Conservation (phyloP, 2,113 vertebrate genomes). For the Sterrhoptilus dennistouni region DNA sequence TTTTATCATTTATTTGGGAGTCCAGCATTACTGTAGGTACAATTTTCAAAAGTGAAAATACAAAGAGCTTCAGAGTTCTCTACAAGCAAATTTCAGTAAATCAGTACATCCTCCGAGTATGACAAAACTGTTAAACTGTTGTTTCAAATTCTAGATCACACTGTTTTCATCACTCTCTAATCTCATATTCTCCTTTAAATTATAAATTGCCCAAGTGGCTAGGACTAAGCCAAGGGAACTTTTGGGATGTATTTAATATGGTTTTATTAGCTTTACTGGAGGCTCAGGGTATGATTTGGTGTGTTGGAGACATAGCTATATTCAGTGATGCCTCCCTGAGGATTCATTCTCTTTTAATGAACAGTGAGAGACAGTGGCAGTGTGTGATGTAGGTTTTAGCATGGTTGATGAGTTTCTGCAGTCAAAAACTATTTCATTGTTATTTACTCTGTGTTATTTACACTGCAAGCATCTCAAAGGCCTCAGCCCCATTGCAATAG, state of each 20-base stretch:
- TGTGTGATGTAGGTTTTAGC: neutral
- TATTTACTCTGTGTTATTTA: conserved; percentile 47
- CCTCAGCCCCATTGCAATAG: neutral
- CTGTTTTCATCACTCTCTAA: conserved; percentile 21
- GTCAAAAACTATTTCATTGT: neutral
- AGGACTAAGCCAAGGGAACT: conserved; percentile 24
- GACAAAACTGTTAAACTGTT: conserved; percentile 1
- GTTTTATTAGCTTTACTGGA: conserved; percentile 59
- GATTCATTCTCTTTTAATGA: conserved; percentile 59
- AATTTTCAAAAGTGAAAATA: neutral
- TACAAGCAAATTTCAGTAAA: neutral
- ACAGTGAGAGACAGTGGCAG: neutral
- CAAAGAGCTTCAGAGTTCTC: neutral
- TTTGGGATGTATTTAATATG: conserved; percentile 46
- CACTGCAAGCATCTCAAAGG: neutral
- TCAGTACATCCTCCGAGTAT: neutral
- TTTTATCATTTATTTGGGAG: neutral
- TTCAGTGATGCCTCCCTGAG: conserved; percentile 14
- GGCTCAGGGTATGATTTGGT: conserved; percentile 43
- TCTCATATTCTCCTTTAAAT: conserved; percentile 59
- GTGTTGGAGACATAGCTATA: conserved; percentile 14
- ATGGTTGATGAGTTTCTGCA: conserved; percentile 29
- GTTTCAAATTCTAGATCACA: conserved; percentile 18
- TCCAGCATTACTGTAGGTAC: neutral
- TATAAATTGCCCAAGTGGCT: conserved; percentile 43